These are phyloP conservation scores for Pachypeltis micranthus DNA, from an alignment of 1,140 invertebrate genomes.

Conservation along the genomic window DNA sequence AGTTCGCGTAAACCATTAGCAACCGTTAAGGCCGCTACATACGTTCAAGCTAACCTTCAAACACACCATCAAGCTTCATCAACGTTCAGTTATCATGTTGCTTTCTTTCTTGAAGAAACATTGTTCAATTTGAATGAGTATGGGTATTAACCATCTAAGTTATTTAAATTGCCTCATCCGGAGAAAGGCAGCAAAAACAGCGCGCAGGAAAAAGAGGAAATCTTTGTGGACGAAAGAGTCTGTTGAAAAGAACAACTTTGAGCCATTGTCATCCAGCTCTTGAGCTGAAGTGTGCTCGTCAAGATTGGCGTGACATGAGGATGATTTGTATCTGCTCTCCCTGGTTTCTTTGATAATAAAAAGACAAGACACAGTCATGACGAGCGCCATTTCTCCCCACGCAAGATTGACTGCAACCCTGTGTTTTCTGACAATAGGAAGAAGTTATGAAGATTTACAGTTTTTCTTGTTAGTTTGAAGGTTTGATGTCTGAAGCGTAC, in stretches of 20 bases:
- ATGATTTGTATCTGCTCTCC: neutral
- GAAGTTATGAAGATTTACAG: neutral
- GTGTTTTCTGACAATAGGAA: neutral
- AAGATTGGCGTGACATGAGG: neutral
- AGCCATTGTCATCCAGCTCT: too few species aligned
- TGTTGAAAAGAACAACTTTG: neutral
- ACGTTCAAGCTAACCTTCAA: too few species aligned
- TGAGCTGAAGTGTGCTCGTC: neutral
- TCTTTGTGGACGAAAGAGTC: neutral
- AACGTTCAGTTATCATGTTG: too few species aligned
- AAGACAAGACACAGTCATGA: neutral
- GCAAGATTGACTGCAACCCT: too few species aligned
- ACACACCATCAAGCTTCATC: too few species aligned
- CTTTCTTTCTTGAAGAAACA: too few species aligned
- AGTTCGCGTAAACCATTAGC: too few species aligned
- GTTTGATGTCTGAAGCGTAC: neutral
- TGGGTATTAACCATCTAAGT: neutral
- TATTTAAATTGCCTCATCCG: neutral
- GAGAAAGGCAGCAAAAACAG: neutral
- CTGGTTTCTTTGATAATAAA: neutral
- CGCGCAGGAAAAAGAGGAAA: neutral
- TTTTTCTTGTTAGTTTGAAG: neutral
- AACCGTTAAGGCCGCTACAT: too few species aligned
- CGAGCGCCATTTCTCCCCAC: too few species aligned
- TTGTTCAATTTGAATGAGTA: neutral